A percentile compares a stretch with the other conserved stretches of the same genome.
Evolutionary conservation across 2,113 vertebrate species (phyloP).

Genomic region (Myxocyprinus asiaticus): DNA sequence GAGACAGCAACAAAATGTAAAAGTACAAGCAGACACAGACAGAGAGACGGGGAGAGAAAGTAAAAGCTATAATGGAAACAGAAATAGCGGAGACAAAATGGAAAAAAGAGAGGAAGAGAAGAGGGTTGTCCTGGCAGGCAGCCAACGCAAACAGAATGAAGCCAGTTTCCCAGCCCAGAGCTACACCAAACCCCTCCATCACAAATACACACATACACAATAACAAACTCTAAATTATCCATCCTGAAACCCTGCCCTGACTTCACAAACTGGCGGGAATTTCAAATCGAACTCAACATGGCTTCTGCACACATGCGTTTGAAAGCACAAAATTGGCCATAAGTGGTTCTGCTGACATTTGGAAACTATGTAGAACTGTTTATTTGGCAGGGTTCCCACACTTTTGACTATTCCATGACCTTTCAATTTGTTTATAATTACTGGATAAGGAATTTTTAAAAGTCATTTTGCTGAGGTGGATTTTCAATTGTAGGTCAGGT

Average conservation of each 20-base stretch:
- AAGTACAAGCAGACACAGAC: constrained; percentile 26
- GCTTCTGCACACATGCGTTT: neutral
- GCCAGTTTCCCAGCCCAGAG: constrained; percentile 62
- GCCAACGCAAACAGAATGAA: constrained; percentile 61
- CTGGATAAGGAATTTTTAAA: neutral
- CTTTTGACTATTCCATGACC: neutral
- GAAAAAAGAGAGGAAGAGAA: constrained; percentile 51
- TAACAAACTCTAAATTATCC: constrained; percentile 41
- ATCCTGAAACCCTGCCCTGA: constrained; percentile 35
- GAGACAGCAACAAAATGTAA: constrained; percentile 40
- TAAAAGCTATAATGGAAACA: constrained; percentile 45
- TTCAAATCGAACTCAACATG: neutral
- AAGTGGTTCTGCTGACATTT: no score
- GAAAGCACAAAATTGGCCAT: neutral
- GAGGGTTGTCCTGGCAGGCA: constrained; percentile 55
- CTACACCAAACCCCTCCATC: constrained; percentile 1
- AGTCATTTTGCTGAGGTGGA: no score
- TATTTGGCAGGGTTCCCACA: neutral
- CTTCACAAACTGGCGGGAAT: constrained; percentile 28
- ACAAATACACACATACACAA: constrained; percentile 36
- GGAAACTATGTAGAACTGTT: no score
- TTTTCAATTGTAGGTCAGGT: no score
- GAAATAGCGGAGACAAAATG: constrained; percentile 43
- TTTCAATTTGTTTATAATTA: neutral
- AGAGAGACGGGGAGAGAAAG: neutral